Evolutionary conservation across 2,888 invertebrate genomes (phyloP), one percentile per base, ranked within the genome.

Genomic region (Colostygia pectinataria): DNA sequence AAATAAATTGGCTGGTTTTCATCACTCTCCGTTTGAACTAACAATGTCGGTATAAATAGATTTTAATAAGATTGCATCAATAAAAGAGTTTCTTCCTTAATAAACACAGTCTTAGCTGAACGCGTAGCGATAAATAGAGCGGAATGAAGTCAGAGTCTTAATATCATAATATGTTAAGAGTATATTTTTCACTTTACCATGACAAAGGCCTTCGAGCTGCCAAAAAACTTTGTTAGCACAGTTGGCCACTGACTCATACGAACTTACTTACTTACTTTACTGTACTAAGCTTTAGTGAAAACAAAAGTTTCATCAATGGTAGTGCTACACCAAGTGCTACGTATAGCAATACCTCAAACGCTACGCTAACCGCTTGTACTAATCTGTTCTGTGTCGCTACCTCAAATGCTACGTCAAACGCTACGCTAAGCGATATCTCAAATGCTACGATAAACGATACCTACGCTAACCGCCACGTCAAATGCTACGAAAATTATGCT

Each of bases 51-150:
- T 4, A 10, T n/a, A 29, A 29, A 23, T 8, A 31, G 29, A 20
- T 40, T 29, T 40, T 29, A 39, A 39, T 23, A 40, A 40, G 28
- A n/a, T 14, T 8, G 7, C 7, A 14, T 24, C 23, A 34, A 34
- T 34, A 34, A 34, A 12, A 20, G 10, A 32, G 14, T 18, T 33
- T 1, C 7, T 7, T 2, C 20, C 33, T 34, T 6, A 9, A 7
- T 6, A 20, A 10, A 12, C 9, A 23, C 4, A 7, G 20, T n/a
- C 1, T 27, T 27, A 9, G 4, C 9, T 10, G 1, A 27, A 20
- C 2, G 20, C 5, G 20, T 20, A 20, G 20, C 20, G 20, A n/a
- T n/a, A n/a, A n/a, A n/a, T n/a, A n/a, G n/a, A n/a, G n/a, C n/a
- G n/a, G n/a, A n/a, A n/a, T n/a, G n/a, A n/a, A n/a, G n/a, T n/a